A percentile compares a stretch with the other conserved stretches of the same genome.
Conservation (phyloP, 1,140 invertebrate genomes). For the Drosophila parabipectinata region DNA sequence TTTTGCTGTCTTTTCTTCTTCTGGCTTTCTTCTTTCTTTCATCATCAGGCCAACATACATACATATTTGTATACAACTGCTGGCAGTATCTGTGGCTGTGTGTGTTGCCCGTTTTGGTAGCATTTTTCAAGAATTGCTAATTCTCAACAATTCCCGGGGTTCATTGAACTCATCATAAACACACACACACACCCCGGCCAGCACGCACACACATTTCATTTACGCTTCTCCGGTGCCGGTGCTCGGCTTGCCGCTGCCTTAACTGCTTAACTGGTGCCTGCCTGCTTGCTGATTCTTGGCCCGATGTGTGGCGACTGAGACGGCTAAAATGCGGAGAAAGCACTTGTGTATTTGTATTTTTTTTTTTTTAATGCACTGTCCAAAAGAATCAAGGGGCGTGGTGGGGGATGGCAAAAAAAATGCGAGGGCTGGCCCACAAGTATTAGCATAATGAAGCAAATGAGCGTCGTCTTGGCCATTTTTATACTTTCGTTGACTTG, state of each 20-base stretch:
- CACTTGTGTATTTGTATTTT: constrained; percentile 67
- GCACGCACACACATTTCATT: constrained; percentile 64
- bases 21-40: constrained; percentile 67
- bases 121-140: constrained; percentile 82
- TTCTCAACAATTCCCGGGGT: constrained; percentile 80
- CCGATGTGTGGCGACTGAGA: constrained; percentile 27
- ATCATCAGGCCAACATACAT: constrained; percentile 23
- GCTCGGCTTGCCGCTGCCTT: constrained; percentile 34
- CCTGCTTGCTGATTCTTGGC: constrained; percentile 59
- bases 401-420: constrained; percentile 11
- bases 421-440: constrained; percentile 35
- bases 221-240: constrained; percentile 59
- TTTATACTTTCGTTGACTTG: constrained; percentile 27
- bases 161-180: constrained; percentile 79
- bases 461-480: constrained; percentile 21
- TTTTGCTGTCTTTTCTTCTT: constrained; percentile 45
- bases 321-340: constrained; percentile 76
- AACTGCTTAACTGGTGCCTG: constrained; percentile 23
- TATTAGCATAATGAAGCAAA: constrained; percentile 36
- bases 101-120: constrained; percentile 79
- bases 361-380: constrained; percentile 51
- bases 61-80: constrained; percentile 33
- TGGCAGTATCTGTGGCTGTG: neutral
- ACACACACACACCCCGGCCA: constrained; percentile 31
- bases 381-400: constrained; percentile 3